These are phyloP conservation scores for Halcyon leucocephala DNA, from an alignment of 2,797 vertebrate species.

Conservation along the genomic window DNA sequence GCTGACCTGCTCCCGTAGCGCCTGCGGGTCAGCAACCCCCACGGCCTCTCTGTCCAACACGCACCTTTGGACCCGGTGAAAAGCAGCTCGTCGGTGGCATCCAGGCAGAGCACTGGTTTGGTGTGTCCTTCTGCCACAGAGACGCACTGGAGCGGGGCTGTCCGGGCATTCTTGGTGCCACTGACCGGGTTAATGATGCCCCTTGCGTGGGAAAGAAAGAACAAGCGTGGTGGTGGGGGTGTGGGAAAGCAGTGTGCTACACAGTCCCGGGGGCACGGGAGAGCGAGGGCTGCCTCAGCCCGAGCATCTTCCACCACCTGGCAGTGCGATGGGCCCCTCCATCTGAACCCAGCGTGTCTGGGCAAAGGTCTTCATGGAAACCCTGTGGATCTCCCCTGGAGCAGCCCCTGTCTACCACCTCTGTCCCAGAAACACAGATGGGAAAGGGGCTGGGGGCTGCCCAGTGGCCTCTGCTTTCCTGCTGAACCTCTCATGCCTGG, in stretches of 20 bases:
- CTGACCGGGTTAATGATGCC: constrained; percentile 93
- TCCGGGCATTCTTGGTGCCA: constrained; percentile 90
- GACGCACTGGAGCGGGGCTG: constrained; percentile 92
- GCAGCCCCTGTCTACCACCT: not conserved
- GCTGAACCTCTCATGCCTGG: not conserved
- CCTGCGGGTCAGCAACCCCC: not conserved
- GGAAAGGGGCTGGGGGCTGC: not conserved
- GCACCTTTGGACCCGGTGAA: constrained; percentile 97
- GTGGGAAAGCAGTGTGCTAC: accelerated
- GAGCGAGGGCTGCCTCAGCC: not conserved
- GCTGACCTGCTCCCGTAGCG: not conserved
- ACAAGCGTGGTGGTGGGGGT: not conserved
- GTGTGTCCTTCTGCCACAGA: constrained; percentile 96
- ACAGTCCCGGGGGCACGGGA: not conserved
- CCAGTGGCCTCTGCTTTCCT: not conserved
- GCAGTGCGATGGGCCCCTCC: not conserved
- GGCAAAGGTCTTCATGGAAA: not conserved
- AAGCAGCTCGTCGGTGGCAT: constrained; percentile 94
- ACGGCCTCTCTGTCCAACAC: not conserved
- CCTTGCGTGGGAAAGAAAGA: constrained; percentile 81
- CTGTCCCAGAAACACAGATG: not conserved
- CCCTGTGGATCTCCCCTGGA: not conserved
- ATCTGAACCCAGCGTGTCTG: accelerated
- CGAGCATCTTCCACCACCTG: not conserved
- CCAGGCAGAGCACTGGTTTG: constrained; percentile 95